Evolutionary conservation across 2,888 invertebrate genomes (phyloP).

Genomic region (Atethmia centrago): DNA sequence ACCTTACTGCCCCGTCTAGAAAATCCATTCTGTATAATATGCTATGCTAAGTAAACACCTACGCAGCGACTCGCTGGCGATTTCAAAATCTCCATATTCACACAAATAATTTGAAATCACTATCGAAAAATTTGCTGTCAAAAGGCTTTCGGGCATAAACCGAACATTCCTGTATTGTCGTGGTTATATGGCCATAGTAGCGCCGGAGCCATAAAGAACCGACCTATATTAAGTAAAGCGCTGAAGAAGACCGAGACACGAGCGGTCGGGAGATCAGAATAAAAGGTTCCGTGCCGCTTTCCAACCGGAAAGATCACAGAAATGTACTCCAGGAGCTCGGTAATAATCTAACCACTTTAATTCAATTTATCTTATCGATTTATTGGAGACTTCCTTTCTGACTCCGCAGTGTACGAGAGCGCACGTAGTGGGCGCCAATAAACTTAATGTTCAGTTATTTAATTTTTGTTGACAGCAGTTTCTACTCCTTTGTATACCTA

Average conservation of each 20-base stretch:
- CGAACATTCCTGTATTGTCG: background rate
- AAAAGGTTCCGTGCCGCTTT: background rate
- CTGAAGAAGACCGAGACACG: background rate
- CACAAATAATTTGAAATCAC: background rate
- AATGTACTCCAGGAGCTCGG: background rate
- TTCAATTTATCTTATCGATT: conserved; percentile 37
- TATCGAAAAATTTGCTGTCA: background rate
- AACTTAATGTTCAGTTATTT: background rate
- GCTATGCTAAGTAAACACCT: too few relatives aligned
- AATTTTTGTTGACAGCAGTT: background rate
- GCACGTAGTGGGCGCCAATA: background rate
- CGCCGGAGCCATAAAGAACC: too few relatives aligned
- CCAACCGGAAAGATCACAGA: background rate
- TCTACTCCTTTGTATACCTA: background rate
- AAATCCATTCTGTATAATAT: too few relatives aligned
- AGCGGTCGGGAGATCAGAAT: background rate
- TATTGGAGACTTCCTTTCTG: conserved; percentile 51
- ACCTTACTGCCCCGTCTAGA: too few relatives aligned
- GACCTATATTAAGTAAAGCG: background rate
- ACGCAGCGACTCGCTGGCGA: too few relatives aligned
- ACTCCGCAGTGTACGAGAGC: background rate
- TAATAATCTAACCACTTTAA: conserved; percentile 22
- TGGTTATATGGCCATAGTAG: too few relatives aligned
- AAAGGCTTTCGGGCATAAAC: background rate
- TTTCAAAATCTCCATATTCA: too few relatives aligned